Base-by-base conservation (phyloP, 92 coral and sea anemone species). In the Bergia puertoricense region DNA sequence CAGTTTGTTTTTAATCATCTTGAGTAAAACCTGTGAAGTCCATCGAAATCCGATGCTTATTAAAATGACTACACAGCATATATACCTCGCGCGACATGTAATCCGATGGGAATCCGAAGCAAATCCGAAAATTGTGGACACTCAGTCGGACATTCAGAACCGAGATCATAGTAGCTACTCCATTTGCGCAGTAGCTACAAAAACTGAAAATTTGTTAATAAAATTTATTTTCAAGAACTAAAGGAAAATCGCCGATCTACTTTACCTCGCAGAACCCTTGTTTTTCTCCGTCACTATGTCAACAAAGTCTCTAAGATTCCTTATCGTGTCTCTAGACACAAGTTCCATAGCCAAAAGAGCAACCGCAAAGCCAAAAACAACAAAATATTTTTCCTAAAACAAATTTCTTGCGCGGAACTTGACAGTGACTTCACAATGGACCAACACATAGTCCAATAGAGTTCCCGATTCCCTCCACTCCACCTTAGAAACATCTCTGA, bases 201-300 rank as follows among this genome's bases (percentile, higher is more conserved):
- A 30, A 30, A 30, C 30, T 77, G 81, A 77, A 77, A 77, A 77
- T 77, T 40, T 77, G 81, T 77, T 77, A 9, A 2, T 44, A 77
- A 77, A 77, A 44, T 59, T 77, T 62, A 77, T 36, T 76, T 76
- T 76, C 80, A 76, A 76, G 80, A 76, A 76, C 80, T 22, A 76
- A 20, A 2, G 54, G 54, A 2, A 76, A 76, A 76, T 76, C 80
- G 56, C 51, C 80, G 51, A 76, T 76, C 54, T 41, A 41, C 54
- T 76, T 76, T 76, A 76, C 41, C 76, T 72, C 80, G 11, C 30
- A 2, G 56, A 76, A 76, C 41, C 80, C 41, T 54, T 54, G 80
- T 76, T 76, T 41, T 41, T 15, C 80, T 76, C 41, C 80, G 80
- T 76, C 80, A 76, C 54, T 42, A 76, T 42, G 80, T 76, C 80